These are phyloP conservation scores for Melanotaenia nigrans DNA, from an alignment of 2,797 vertebrate genomes.

Conservation along the genomic window DNA sequence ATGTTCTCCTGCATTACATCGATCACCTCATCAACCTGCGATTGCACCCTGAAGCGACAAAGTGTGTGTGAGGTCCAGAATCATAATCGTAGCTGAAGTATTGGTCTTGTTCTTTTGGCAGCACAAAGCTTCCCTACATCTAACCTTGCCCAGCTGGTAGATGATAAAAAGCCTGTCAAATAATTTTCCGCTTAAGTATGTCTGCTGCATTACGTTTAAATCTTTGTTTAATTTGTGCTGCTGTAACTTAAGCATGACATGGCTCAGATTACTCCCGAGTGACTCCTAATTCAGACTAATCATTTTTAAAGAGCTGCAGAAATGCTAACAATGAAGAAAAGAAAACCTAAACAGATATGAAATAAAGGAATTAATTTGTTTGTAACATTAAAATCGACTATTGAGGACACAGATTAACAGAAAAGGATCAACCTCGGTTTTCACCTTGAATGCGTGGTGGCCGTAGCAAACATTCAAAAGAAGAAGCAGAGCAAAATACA, in stretches of 20 bases:
- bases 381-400: background rate
- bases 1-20: slow-evolving; percentile 99
- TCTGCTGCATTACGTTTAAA: slow-evolving; percentile 24
- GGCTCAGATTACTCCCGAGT: slow-evolving; percentile 17
- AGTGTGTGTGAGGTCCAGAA: background rate
- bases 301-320: background rate
- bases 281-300: background rate
- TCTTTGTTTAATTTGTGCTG: slow-evolving; percentile 13
- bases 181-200: slow-evolving; percentile 1
- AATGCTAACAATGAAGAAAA: background rate
- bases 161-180: slow-evolving; percentile 22
- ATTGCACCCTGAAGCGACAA: slow-evolving; percentile 88
- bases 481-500: slow-evolving; percentile 1
- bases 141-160: slow-evolving; percentile 11
- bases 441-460: slow-evolving; percentile 10
- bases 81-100: background rate
- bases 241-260: slow-evolving; percentile 1
- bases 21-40: slow-evolving; percentile 98
- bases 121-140: slow-evolving; percentile 4
- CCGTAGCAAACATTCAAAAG: background rate
- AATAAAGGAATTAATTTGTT: slow-evolving; percentile 14
- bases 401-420: slow-evolving; percentile 15
- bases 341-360: background rate
- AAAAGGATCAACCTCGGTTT: slow-evolving; percentile 20
- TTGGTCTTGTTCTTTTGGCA: background rate